These are phyloP conservation scores for Poeciliopsis turneri DNA, from an alignment of 2,797 vertebrate genomes.

Conservation along the genomic window DNA sequence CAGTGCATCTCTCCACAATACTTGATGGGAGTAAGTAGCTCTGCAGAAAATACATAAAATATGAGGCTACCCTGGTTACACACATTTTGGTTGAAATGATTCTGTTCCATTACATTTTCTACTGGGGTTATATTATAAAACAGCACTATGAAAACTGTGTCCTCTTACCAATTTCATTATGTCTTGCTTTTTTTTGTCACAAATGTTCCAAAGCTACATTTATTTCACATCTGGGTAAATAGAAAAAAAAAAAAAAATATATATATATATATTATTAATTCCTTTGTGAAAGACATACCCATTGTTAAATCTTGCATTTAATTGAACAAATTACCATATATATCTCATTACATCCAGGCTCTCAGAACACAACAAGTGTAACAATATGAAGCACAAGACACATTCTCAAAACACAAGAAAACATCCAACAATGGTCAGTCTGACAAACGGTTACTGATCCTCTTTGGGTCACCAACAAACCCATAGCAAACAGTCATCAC, in stretches of 20 bases:
- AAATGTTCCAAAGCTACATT: not conserved
- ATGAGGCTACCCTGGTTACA: not conserved
- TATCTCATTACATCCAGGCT: not conserved
- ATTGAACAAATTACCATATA: not conserved
- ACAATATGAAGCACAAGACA: not conserved
- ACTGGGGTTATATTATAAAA: slow-evolving; percentile 21
- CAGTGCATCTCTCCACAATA: slow-evolving; percentile 49
- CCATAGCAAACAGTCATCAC: not conserved
- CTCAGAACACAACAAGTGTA: not conserved
- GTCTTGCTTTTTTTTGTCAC: not conserved
- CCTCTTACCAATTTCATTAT: not conserved
- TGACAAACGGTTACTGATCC: too few species aligned
- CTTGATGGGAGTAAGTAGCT: slow-evolving; percentile 61
- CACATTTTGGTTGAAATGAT: not conserved
- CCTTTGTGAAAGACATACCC: not conserved
- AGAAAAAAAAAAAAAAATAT: too few species aligned
- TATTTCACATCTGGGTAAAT: not conserved
- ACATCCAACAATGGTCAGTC: not conserved
- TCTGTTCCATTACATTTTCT: not conserved
- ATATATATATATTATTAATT: too few species aligned
- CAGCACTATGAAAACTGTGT: not conserved
- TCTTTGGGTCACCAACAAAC: too few species aligned
- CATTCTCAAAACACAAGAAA: not conserved
- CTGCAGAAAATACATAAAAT: slow-evolving; percentile 1
- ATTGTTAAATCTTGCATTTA: not conserved